A percentile compares a stretch with the other conserved stretches of the same genome.
Evolutionary conservation across 2,113 vertebrate species (phyloP).

Genomic region (Nymphicus hollandicus): DNA sequence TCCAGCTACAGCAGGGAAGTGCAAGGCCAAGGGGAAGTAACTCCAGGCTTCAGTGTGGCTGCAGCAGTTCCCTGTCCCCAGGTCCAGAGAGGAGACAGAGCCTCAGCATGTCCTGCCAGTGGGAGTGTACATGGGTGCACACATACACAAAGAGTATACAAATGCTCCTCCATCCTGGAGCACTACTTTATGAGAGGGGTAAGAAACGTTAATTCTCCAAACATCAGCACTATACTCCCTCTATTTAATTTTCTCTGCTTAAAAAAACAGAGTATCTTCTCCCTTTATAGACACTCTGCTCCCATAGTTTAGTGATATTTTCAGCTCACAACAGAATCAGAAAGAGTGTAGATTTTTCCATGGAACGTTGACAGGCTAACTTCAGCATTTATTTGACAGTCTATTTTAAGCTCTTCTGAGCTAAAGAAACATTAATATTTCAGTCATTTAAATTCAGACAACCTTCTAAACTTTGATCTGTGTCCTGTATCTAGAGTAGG

Average conservation of each 20-base stretch:
- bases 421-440: conserved; percentile 15
- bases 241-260: neutral
- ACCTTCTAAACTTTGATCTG: neutral
- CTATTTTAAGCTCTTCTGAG: neutral
- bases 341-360: neutral
- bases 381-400: neutral
- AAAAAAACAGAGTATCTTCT: neutral
- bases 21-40: neutral
- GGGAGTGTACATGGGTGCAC: accelerated
- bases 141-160: accelerated
- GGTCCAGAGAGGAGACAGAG: neutral
- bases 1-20: neutral
- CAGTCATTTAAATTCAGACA: conserved; percentile 23
- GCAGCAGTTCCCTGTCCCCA: neutral
- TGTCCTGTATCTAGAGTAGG: neutral
- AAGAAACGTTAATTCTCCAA: neutral
- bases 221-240: neutral
- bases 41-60: neutral
- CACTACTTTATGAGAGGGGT: accelerated
- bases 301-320: neutral
- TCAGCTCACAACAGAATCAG: neutral
- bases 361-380: neutral
- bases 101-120: neutral
- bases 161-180: neutral
- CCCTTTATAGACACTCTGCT: neutral